A percentile compares a stretch with the other conserved stretches of the same genome.
These are phyloP conservation scores for Albula goreensis DNA, from an alignment of 2,113 vertebrate species.

Conservation along the genomic window DNA sequence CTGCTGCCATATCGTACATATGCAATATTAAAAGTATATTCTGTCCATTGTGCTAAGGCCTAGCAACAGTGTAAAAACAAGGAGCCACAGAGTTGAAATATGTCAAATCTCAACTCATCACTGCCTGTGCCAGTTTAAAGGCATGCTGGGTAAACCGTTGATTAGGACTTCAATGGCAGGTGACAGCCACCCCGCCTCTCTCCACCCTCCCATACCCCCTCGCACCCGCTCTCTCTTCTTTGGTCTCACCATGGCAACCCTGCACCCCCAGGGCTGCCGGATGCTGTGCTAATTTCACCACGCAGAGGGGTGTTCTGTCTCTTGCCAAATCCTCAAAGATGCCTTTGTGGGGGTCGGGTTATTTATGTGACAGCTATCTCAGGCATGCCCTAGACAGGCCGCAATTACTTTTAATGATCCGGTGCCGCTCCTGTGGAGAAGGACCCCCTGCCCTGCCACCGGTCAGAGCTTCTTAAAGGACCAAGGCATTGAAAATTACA, in stretches of 20 bases:
- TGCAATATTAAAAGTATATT: no score
- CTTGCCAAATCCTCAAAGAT: neutral
- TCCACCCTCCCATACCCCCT: neutral
- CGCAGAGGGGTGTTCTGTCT: neutral
- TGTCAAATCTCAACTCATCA: no score
- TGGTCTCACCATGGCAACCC: slow-evolving; percentile 42
- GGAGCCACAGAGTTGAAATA: no score
- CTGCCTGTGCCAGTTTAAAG: no score
- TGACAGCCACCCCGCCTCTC: slow-evolving; percentile 22
- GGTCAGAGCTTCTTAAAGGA: neutral
- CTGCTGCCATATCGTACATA: no score
- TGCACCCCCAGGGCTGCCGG: neutral
- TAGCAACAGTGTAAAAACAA: no score
- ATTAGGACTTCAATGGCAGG: slow-evolving; percentile 36
- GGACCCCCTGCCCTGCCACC: neutral
- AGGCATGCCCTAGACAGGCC: neutral
- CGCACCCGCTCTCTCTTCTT: slow-evolving; percentile 25
- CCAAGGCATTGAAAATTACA: neutral
- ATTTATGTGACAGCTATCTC: neutral
- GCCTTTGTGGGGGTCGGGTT: neutral
- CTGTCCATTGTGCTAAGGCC: no score
- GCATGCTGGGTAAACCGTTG: slow-evolving; percentile 41
- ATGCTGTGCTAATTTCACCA: slow-evolving; percentile 12
- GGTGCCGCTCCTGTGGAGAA: neutral
- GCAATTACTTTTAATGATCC: neutral